Evolutionary conservation across 2,888 invertebrate species (phyloP).

Genomic region (Pasiphila rectangulata): DNA sequence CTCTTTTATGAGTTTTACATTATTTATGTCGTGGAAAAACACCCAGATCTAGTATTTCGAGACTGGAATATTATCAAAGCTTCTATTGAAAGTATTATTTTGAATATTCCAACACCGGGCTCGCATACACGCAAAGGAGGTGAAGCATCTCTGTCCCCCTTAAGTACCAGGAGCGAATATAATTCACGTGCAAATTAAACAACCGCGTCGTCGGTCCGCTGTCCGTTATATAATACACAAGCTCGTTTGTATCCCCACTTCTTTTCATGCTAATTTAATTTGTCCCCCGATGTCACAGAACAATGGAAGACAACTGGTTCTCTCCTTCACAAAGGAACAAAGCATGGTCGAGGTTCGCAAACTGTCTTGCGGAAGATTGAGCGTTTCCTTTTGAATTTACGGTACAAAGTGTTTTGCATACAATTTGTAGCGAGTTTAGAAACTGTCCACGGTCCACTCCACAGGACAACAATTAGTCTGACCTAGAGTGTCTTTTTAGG

Average conservation of each 20-base stretch:
- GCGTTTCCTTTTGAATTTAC: too few species aligned
- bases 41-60: too few species aligned
- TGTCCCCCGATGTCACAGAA: conserved; percentile 35
- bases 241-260: conserved; percentile 46
- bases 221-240: conserved; percentile 43
- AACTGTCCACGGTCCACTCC: too few species aligned
- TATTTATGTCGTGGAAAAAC: too few species aligned
- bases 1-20: too few species aligned
- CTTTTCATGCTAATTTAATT: conserved; percentile 57
- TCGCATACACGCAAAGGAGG: conserved; percentile 33
- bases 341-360: background rate
- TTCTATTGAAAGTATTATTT: conserved; percentile 2
- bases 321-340: conserved; percentile 4
- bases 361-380: background rate
- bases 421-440: too few species aligned
- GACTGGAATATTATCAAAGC: too few species aligned
- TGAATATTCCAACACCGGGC: conserved; percentile 25
- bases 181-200: conserved; percentile 46
- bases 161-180: conserved; percentile 30
- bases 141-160: conserved; percentile 33
- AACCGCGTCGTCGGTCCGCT: conserved; percentile 27
- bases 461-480: too few species aligned
- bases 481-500: too few species aligned
- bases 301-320: conserved; percentile 19
- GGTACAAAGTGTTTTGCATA: too few species aligned